Evolutionary conservation across 2,888 invertebrate species (phyloP).

Genomic region (Apodemia mormo): DNA sequence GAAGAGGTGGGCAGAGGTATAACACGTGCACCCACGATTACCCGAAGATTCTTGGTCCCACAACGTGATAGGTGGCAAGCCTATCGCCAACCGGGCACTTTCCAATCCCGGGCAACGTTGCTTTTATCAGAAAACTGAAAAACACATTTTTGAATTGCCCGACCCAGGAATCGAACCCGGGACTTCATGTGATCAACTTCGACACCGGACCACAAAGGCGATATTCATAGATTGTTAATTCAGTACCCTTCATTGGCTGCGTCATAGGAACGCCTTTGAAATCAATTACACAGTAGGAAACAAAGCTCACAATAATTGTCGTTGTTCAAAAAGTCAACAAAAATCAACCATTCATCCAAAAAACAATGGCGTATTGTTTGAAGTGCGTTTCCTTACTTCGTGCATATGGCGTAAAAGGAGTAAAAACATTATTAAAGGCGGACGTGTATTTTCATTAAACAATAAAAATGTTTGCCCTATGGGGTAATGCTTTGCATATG

Average conservation of each 20-base stretch:
- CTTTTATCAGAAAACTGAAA: no score
- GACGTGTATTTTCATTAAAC: not conserved
- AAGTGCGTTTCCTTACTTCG: conserved; percentile 1
- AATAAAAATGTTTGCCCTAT: not conserved
- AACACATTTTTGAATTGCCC: no score
- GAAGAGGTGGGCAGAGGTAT: no score
- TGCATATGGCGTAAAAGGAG: conserved; percentile 1
- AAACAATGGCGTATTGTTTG: conserved; percentile 42
- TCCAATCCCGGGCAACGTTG: no score
- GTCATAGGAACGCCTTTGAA: conserved; percentile 23
- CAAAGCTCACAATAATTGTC: conserved; percentile 29
- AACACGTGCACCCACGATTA: no score
- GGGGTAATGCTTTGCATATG: not conserved
- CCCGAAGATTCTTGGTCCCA: no score
- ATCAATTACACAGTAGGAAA: conserved; percentile 37
- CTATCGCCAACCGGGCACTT: no score
- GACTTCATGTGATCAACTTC: no score
- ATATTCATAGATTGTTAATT: not conserved
- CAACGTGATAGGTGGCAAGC: no score
- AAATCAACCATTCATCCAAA: conserved; percentile 42
- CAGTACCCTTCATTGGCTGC: not conserved
- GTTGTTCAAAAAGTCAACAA: conserved; percentile 38
- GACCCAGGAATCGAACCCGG: no score
- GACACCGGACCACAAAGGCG: no score
- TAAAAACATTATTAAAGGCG: not conserved